phyloP scores from a whole-genome alignment of 2,113 vertebrate species.

The Chlorodrepanis virens region DNA sequence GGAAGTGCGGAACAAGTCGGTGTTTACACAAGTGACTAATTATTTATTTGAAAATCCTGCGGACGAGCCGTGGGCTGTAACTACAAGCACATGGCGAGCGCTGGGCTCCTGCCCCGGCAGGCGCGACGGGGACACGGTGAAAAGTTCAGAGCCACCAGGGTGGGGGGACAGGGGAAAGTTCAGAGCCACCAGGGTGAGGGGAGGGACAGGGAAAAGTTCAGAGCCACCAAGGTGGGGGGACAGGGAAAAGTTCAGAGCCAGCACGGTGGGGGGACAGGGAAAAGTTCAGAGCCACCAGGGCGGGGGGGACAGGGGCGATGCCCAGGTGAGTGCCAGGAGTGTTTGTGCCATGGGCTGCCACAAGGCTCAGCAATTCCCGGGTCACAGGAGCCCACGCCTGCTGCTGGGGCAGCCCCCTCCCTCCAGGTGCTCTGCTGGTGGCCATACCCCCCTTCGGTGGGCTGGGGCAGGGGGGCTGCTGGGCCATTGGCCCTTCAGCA shows the following conservation, averaged over 20 bases:
- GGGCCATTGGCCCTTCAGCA: accelerated
- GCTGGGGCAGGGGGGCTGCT: neutral
- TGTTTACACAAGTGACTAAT: conserved; percentile 58
- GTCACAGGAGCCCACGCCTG: accelerated
- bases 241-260: no score
- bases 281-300: no score
- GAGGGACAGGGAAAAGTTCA: no score
- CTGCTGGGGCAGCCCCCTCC: neutral
- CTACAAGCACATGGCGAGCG: conserved; percentile 30
- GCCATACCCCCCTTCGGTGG: accelerated
- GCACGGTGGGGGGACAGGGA: no score
- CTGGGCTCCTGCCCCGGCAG: conserved; percentile 1
- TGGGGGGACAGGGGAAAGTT: no score
- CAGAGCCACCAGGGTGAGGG: no score
- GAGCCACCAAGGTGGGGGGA: no score
- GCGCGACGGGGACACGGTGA: neutral
- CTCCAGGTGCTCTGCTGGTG: neutral
- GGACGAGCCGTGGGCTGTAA: conserved; percentile 33
- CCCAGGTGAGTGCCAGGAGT: neutral
- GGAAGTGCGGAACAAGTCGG: conserved; percentile 35
- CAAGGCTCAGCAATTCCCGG: accelerated
- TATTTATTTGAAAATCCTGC: conserved; percentile 55
- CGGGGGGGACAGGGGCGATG: no score
- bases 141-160: neutral
- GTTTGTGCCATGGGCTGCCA: accelerated